Conservation (phyloP, 2,888 invertebrate genomes). For the Vanessa cardui region DNA sequence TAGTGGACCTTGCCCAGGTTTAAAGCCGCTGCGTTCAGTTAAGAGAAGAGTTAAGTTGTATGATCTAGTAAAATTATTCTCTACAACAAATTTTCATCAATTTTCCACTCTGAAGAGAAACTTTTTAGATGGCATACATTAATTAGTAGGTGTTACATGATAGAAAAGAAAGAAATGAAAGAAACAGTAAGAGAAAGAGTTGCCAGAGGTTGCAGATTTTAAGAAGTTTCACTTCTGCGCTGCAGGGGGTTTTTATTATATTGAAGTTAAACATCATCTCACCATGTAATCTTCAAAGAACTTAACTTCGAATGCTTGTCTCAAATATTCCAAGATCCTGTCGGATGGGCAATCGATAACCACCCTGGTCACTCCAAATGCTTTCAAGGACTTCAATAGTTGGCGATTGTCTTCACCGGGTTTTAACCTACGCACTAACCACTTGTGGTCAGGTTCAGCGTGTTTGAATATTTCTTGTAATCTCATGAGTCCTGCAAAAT, state of each 20-base stretch:
- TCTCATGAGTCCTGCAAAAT: constrained; percentile 84
- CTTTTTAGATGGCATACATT: too few species aligned
- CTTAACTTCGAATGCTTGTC: constrained; percentile 92
- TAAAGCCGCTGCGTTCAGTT: too few species aligned
- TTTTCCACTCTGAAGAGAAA: too few species aligned
- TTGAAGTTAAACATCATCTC: constrained; percentile 21
- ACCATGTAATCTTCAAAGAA: constrained; percentile 92
- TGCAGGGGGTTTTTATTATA: not conserved
- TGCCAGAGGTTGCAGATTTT: too few species aligned
- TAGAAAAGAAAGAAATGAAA: too few species aligned
- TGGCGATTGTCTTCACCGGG: constrained; percentile 83
- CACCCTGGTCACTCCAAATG: constrained; percentile 86
- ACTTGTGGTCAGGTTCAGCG: constrained; percentile 85
- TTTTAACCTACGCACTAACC: constrained; percentile 86
- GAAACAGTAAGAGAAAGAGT: too few species aligned
- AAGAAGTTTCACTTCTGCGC: too few species aligned
- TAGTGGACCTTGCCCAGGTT: too few species aligned
- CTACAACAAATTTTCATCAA: too few species aligned
- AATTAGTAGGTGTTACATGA: too few species aligned
- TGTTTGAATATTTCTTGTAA: constrained; percentile 91
- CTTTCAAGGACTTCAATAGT: constrained; percentile 88
- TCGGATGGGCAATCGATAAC: constrained; percentile 89
- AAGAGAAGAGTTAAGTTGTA: too few species aligned
- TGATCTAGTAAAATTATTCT: too few species aligned
- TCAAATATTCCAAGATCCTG: constrained; percentile 85